Conservation (phyloP, 2,888 invertebrate genomes). For the Masnerella sp. region DNA sequence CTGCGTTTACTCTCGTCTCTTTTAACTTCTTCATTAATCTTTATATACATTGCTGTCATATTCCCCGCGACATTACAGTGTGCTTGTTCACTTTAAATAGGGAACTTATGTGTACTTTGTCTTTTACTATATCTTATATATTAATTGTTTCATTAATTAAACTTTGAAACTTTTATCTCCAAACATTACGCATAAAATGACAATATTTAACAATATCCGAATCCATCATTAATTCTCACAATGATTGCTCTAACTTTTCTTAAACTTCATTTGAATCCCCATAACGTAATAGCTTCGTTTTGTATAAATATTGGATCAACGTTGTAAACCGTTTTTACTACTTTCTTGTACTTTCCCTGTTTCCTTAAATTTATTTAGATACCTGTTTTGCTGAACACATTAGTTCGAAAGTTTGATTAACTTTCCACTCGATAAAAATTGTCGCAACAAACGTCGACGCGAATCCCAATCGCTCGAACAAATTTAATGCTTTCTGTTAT, state of each 20-base stretch:
- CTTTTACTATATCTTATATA: conserved; percentile 44
- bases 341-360: background rate
- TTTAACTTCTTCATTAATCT: conserved; percentile 57
- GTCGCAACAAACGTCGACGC: too few species aligned
- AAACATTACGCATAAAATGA: conserved; percentile 21
- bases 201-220: conserved; percentile 15
- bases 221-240: conserved; percentile 14
- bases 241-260: conserved; percentile 10
- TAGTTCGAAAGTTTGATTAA: conserved; percentile 1
- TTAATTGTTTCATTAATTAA: conserved; percentile 48
- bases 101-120: conserved; percentile 51
- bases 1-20: conserved; percentile 54
- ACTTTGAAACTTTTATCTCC: conserved; percentile 33
- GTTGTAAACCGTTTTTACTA: background rate
- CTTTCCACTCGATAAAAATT: background rate
- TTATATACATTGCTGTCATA: conserved; percentile 50
- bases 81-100: conserved; percentile 49
- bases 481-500: too few species aligned
- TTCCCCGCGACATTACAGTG: conserved; percentile 42
- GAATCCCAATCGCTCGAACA: too few species aligned
- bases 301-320: conserved; percentile 8
- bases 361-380: background rate
- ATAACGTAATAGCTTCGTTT: background rate
- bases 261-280: background rate
- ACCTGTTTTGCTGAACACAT: background rate